These are phyloP conservation scores for Oscheius sp. DNA, from an alignment of 2,888 invertebrate species.

Conservation along the genomic window DNA sequence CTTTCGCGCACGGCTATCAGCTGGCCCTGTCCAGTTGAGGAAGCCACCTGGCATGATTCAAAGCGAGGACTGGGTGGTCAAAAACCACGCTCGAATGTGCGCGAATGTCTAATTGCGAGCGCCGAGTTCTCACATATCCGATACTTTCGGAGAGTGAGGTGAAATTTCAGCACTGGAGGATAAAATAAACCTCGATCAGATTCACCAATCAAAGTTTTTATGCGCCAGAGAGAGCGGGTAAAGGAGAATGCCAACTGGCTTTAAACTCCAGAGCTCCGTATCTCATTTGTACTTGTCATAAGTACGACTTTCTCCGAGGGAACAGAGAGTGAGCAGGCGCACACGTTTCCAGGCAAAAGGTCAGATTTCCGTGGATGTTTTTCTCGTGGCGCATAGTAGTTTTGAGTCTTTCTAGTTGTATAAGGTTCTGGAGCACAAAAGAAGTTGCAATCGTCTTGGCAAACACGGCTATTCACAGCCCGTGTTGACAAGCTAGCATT, in stretches of 20 bases:
- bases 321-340: too few species aligned
- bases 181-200: neutral
- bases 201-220: conserved; percentile 19
- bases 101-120: neutral
- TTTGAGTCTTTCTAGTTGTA: too few species aligned
- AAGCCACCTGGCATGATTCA: neutral
- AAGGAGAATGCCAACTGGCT: conserved; percentile 11
- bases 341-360: too few species aligned
- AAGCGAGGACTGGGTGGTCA: neutral
- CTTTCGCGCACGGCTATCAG: conserved; percentile 18
- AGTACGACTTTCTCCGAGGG: neutral
- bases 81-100: neutral
- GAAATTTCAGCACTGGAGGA: neutral
- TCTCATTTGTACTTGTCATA: conserved; percentile 30
- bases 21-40: conserved; percentile 18
- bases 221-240: neutral
- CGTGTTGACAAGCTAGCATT: too few species aligned
- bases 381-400: too few species aligned
- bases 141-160: too few species aligned
- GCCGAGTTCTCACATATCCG: conserved; percentile 6
- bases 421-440: too few species aligned
- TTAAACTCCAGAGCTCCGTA: conserved; percentile 7
- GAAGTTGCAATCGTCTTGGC: too few species aligned
- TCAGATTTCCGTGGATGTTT: too few species aligned
- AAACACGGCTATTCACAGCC: too few species aligned